Conservation (phyloP, 2,797 vertebrate species). For the Heterohyrax brucei region DNA sequence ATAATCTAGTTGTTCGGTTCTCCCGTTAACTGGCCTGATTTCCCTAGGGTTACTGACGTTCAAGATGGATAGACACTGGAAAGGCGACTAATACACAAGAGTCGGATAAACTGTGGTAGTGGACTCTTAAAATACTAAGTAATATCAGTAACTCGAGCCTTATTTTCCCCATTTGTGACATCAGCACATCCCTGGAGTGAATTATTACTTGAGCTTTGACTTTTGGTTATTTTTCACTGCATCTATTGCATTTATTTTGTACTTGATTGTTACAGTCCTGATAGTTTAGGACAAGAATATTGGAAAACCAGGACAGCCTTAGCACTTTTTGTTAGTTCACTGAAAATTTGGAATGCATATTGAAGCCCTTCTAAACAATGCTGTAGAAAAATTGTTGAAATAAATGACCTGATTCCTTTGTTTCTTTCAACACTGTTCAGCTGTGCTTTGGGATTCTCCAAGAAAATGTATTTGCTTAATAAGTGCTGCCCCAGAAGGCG, state of each 20-base stretch:
- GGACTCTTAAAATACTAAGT: conserved; percentile 46
- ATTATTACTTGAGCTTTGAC: conserved; percentile 49
- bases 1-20: background rate
- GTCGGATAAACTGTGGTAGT: conserved; percentile 11
- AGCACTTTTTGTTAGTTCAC: conserved; percentile 53
- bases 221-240: conserved; percentile 72
- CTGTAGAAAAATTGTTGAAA: conserved; percentile 61
- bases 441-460: conserved; percentile 62
- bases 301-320: background rate
- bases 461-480: conserved; percentile 67
- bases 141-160: conserved; percentile 70
- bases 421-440: conserved; percentile 66
- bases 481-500: conserved; percentile 75
- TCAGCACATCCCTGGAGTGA: conserved; percentile 54
- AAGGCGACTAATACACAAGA: background rate
- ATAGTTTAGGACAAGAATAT: background rate
- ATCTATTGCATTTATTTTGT: conserved; percentile 63
- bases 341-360: conserved; percentile 53
- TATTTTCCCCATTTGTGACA: conserved; percentile 41
- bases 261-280: conserved; percentile 71
- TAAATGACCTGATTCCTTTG: conserved; percentile 73
- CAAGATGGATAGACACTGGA: conserved; percentile 55
- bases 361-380: conserved; percentile 67
- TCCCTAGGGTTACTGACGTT: conserved; percentile 54
- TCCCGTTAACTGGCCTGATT: background rate